Base-by-base conservation (phyloP, 2,888 invertebrate genomes). In the Spisula solida region DNA sequence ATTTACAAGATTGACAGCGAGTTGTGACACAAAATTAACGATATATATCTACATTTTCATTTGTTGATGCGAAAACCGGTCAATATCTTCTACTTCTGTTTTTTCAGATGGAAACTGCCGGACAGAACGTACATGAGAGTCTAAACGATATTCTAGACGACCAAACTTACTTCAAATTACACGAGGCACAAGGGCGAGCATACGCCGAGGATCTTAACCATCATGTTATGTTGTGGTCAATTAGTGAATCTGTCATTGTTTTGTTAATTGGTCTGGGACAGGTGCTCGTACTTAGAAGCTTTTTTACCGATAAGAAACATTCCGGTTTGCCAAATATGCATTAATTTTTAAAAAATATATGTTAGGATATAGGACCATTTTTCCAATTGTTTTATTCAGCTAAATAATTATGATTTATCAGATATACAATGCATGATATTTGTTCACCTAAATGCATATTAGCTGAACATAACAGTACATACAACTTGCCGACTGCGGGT, bases 121-220 rank as follows among this genome's bases (percentile, higher is more conserved):
- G 98, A 5, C 98, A 98, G 96, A 98, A 98, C 96, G 98, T 99
- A 92, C 99, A 99, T 96, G 98, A 98, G 96, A 98, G 98, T 90
- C 97, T 99, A 81, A 98, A 98, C 95, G 98, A 98, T 92, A 98
- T 99, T 87, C 97, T 99, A 91, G 99, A 99, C 96, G 98, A 98
- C 95, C 99, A 99, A 97, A 99, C 99, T 6, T 99, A 99, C 97
- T 99, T 99, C 97, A 97, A 99, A 90, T 97, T 99, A 89, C 97
- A 99, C 84, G 99, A 99, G 97, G 98, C 99, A 1, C 99, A 99
- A 96, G 98, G 99, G 81, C 98, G 99, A 85, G 99, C 99, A 96
- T 97, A 99, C 87, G 99, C 99, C 0, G 99, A 99, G 97, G 99
- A 99, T 96, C 97, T 99, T 85, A 99, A 99, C 95, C 98, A 98